phyloP scores from a whole-genome alignment of 1,140 invertebrate genomes.

The Drosophila melanica region DNA sequence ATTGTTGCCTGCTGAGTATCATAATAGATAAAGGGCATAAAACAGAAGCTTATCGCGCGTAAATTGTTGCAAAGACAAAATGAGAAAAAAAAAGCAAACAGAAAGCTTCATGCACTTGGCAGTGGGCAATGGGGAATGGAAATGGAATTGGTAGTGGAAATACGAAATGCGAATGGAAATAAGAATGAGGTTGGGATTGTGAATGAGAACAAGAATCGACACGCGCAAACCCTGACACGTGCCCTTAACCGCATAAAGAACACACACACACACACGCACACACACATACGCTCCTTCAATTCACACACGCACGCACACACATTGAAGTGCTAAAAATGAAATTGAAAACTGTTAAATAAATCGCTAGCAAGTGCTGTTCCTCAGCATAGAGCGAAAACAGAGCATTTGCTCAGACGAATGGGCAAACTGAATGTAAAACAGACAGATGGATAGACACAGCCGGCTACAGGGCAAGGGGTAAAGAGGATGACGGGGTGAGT shows the following conservation, averaged over 20 bases:
- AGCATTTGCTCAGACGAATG: conserved; percentile 44
- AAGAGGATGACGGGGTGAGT: not conserved
- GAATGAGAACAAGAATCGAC: conserved; percentile 38
- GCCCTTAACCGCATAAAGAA: conserved; percentile 54
- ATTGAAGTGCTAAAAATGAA: conserved; percentile 71
- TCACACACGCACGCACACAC: conserved; percentile 16
- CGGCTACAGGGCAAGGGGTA: not conserved
- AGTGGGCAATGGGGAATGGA: conserved; percentile 51
- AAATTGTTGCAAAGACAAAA: conserved; percentile 68
- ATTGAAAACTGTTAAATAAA: conserved; percentile 83
- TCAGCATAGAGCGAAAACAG: conserved; percentile 22
- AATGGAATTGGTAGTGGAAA: conserved; percentile 45
- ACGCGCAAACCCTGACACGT: conserved; percentile 76
- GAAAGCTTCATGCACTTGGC: conserved; percentile 61
- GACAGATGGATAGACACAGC: conserved; percentile 1
- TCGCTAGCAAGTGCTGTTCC: conserved; percentile 69
- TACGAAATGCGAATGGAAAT: conserved; percentile 32
- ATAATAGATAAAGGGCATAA: conserved; percentile 7
- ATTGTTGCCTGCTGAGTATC: not conserved
- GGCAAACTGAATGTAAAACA: conserved; percentile 52
- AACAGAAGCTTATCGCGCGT: conserved; percentile 59
- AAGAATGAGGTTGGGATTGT: conserved; percentile 38
- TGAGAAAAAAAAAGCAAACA: conserved; percentile 61
- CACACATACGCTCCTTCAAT: not conserved
- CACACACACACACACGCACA: conserved; percentile 30